phyloP scores from a whole-genome alignment of 2,113 vertebrate species.

The Phaetusa simplex region DNA sequence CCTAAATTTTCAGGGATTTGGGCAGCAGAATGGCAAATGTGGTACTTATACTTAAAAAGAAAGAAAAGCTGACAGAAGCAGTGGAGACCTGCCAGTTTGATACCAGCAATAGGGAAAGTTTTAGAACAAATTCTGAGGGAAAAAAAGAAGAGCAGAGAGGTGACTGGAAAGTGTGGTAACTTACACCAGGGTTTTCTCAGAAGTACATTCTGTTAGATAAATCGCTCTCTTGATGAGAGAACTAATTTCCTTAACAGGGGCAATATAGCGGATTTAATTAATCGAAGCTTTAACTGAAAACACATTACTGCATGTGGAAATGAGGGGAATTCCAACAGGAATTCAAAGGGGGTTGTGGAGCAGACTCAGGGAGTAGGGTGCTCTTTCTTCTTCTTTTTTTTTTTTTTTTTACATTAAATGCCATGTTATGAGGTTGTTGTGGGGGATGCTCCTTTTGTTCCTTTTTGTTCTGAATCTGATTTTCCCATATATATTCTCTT shows the following conservation, averaged over 20 bases:
- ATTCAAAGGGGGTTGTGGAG: background rate
- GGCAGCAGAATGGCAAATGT: background rate
- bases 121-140: background rate
- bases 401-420: background rate
- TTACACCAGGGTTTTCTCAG: background rate
- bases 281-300: background rate
- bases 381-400: background rate
- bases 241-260: background rate
- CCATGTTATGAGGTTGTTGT: background rate
- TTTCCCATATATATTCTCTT: fast-evolving
- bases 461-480: background rate
- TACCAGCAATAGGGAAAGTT: background rate
- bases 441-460: background rate
- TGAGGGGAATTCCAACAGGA: background rate
- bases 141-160: background rate
- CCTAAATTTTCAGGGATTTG: background rate
- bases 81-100: background rate
- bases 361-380: background rate
- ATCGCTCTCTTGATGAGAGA: background rate
- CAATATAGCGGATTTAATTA: background rate
- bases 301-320: background rate
- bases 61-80: background rate
- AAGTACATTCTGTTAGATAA: background rate
- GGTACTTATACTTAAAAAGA: background rate
- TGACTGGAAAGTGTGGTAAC: background rate